Evolutionary conservation across 1,140 invertebrate species (phyloP).

Genomic region (Reticulitermes speratus): DNA sequence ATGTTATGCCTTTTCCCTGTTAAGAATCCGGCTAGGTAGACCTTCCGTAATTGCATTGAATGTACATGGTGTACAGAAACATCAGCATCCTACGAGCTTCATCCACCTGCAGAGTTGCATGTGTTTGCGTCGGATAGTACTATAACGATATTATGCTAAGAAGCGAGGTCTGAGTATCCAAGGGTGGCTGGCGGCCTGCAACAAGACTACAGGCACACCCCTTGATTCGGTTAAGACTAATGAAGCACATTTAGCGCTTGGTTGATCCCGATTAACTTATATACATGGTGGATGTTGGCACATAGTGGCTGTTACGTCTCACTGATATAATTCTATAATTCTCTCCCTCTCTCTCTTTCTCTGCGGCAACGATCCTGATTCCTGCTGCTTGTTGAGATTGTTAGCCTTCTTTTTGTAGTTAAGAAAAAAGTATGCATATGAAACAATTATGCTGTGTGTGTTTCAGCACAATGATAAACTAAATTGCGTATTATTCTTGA

Average conservation of each 20-base stretch:
- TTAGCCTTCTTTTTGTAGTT: too few relatives aligned
- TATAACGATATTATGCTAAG: conserved; percentile 5
- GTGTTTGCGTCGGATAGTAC: neutral
- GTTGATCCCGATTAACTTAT: conserved; percentile 15
- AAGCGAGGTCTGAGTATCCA: conserved; percentile 7
- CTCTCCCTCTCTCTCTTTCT: neutral
- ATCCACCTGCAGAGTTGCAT: neutral
- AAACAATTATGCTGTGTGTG: too few relatives aligned
- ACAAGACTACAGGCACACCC: neutral
- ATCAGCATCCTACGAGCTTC: neutral
- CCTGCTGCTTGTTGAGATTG: too few relatives aligned
- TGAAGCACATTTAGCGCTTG: conserved; percentile 10
- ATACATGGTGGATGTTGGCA: neutral
- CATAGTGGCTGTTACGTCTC: conserved; percentile 1
- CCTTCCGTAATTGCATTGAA: neutral
- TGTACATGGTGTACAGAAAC: neutral
- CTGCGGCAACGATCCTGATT: neutral
- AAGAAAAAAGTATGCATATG: too few relatives aligned
- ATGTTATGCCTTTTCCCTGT: neutral
- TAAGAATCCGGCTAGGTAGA: neutral
- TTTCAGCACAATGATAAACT: too few relatives aligned
- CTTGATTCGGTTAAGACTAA: conserved; percentile 10
- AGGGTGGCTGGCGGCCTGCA: neutral
- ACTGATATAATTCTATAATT: conserved; percentile 3
- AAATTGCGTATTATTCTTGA: too few relatives aligned